Conservation (phyloP, 1,140 invertebrate genomes). For the Sarcophaga bullata region DNA sequence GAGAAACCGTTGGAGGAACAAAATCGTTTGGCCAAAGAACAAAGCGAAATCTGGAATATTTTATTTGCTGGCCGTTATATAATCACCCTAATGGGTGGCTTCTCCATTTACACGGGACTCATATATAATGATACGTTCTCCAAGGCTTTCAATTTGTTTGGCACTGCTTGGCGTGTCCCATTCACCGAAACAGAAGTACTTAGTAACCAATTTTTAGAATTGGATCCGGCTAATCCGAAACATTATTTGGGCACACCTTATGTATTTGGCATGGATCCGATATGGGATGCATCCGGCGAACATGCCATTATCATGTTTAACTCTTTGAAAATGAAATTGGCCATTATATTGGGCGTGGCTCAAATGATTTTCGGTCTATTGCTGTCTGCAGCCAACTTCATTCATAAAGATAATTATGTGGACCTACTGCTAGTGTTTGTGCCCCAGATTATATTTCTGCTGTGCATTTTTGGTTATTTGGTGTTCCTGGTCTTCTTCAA, state of each 20-base stretch:
- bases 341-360: slow-evolving; percentile 92
- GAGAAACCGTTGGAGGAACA: slow-evolving; percentile 76
- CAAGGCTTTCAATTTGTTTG: slow-evolving; percentile 93
- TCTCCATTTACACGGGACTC: slow-evolving; percentile 96
- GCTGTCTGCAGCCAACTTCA: slow-evolving; percentile 89
- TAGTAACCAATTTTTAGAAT: slow-evolving; percentile 66
- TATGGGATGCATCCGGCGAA: slow-evolving; percentile 86
- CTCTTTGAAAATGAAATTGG: slow-evolving; percentile 99
- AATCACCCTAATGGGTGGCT: slow-evolving; percentile 95
- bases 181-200: slow-evolving; percentile 67
- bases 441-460: slow-evolving; percentile 90
- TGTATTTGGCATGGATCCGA: slow-evolving; percentile 73
- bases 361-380: slow-evolving; percentile 97
- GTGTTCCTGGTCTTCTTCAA: slow-evolving; percentile 91
- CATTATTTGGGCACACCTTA: slow-evolving; percentile 66
- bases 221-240: slow-evolving; percentile 82
- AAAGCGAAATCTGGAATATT: slow-evolving; percentile 93
- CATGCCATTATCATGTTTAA: slow-evolving; percentile 98
- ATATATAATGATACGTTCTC: slow-evolving; percentile 98
- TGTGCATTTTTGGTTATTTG: slow-evolving; percentile 91
- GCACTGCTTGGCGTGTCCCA: slow-evolving; percentile 87
- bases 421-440: slow-evolving; percentile 91
- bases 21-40: slow-evolving; percentile 78
- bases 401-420: slow-evolving; percentile 80
- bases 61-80: slow-evolving; percentile 98